These are phyloP conservation scores for Cottoperca gobio DNA, from an alignment of 2,797 vertebrate species.

Conservation along the genomic window DNA sequence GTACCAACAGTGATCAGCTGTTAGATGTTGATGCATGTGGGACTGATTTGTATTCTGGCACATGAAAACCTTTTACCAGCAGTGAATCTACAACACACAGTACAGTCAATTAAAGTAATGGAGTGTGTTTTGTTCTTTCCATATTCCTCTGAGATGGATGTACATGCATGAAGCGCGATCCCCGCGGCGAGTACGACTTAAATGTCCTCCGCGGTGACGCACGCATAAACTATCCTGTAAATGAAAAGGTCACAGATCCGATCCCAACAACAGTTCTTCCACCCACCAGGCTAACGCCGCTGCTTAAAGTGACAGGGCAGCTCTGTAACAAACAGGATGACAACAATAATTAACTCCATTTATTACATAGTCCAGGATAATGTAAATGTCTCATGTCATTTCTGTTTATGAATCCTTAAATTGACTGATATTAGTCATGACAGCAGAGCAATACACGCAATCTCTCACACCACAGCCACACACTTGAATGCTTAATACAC, in stretches of 20 bases:
- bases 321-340: constrained; percentile 61
- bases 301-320: constrained; percentile 55
- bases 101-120: background rate
- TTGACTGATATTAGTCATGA: constrained; percentile 70
- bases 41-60: constrained; percentile 27
- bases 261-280: constrained; percentile 15
- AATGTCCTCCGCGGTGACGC: constrained; percentile 62
- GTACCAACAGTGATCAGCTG: constrained; percentile 33
- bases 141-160: constrained; percentile 43
- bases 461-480: constrained; percentile 4
- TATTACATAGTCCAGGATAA: constrained; percentile 63
- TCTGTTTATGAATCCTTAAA: constrained; percentile 58
- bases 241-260: no score
- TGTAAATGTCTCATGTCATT: constrained; percentile 74
- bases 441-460: constrained; percentile 38
- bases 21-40: constrained; percentile 22
- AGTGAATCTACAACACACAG: background rate
- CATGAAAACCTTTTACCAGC: constrained; percentile 16
- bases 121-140: background rate
- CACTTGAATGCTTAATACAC: constrained; percentile 24
- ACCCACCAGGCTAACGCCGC: constrained; percentile 40
- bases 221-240: constrained; percentile 40
- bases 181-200: constrained; percentile 33
- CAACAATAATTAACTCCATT: constrained; percentile 77
- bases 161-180: constrained; percentile 36